Conservation (phyloP, 2,888 invertebrate genomes). For the Neria commutata region DNA sequence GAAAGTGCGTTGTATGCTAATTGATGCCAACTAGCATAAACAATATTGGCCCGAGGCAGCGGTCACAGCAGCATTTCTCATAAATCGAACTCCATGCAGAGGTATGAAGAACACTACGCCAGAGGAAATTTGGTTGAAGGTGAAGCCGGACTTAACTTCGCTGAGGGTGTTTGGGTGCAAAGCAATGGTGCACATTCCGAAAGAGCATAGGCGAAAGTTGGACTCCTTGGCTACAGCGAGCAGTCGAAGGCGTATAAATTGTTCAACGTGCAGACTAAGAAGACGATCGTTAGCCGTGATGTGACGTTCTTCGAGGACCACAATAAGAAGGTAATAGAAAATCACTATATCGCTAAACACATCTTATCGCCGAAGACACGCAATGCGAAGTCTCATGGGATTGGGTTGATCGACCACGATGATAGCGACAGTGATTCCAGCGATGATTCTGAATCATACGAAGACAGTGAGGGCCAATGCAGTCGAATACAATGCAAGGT, state of each 20-base stretch:
- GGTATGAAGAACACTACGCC: slow-evolving; percentile 13
- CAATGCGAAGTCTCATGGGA: neutral
- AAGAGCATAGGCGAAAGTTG: neutral
- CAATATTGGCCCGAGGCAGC: slow-evolving; percentile 19
- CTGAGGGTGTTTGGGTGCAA: slow-evolving; percentile 22
- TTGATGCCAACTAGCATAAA: slow-evolving; percentile 11
- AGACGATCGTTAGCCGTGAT: neutral
- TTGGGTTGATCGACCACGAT: neutral
- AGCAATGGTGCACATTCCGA: slow-evolving; percentile 14
- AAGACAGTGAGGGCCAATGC: neutral
- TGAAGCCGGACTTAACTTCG: slow-evolving; percentile 13
- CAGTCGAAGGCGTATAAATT: no score
- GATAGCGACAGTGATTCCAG: neutral
- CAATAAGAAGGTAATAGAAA: neutral
- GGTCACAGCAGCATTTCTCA: slow-evolving; percentile 9
- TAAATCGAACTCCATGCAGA: slow-evolving; percentile 17
- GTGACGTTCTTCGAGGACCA: neutral
- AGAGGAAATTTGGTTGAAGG: slow-evolving; percentile 18
- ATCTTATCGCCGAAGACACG: neutral
- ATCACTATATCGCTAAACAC: no score
- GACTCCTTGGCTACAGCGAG: no score
- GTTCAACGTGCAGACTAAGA: no score
- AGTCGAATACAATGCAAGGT: no score
- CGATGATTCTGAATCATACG: neutral
- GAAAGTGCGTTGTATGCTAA: slow-evolving; percentile 19